Base-by-base conservation (phyloP, 2,113 vertebrate species). In the Neotragus moschatus region DNA sequence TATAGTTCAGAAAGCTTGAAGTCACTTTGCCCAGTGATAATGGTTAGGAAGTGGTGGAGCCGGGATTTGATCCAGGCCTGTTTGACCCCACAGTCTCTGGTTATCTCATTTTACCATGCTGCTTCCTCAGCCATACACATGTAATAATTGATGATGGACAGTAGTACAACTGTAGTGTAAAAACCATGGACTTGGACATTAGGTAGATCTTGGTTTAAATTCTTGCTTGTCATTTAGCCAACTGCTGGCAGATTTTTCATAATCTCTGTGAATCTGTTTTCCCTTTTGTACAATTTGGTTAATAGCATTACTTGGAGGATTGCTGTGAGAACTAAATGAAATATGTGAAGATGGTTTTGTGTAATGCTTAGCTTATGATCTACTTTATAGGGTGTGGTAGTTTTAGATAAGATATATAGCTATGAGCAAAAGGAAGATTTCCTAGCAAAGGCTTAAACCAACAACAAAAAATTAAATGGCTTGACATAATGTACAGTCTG, bases 311-410 rank as follows among this genome's bases (percentile, higher is more conserved):
- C 43, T 58, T 90, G 26, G 11, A 60, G 10, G 17, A 66, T 91
- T 91, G 30, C 43, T 82, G 13, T n/a, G 45, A 93, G 39, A 84
- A 93, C 79, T 82, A 96, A 88, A n/a, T 97, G 53, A 95, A 92
- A 86, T 49, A 13, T n/a, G n/a, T 45, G 21, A 88, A n/a, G 63
- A 84, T 53, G 45, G 7, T 73, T 95, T 91, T 70, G 43, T 63
- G 19, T 56, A 56, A 26, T 61, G 51, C 25, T 66, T 30, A 49
- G 4, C 70, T 91, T 23, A n/a, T 87, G 61, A 60, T 60, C 45
- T 53, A 23, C n/a, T 60, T 30, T 70, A 39, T 43, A 94, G 53
- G 45, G 84, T 43, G 43, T 51, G 81, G 33, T 80, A 51, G 7
- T 91, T 85, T 58, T 13, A n/a, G 47, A 19, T 84, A 80, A 66